Conservation (phyloP, 2,888 invertebrate genomes). For the Drosophila ezoana region DNA sequence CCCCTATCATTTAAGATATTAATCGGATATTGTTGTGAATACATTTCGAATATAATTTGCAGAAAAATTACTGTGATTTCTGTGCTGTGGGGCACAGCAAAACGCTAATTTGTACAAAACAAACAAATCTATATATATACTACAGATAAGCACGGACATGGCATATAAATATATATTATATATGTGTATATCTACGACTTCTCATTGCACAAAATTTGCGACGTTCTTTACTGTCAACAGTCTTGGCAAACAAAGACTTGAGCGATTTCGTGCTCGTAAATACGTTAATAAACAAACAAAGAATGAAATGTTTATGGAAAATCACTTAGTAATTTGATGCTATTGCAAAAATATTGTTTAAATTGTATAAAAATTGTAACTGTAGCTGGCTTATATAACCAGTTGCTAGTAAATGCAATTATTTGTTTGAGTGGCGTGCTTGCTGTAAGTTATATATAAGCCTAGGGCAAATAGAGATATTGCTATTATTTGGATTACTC, state of each 20-base stretch:
- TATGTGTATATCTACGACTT: slow-evolving; percentile 11
- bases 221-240: slow-evolving; percentile 37
- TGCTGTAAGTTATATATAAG: not conserved
- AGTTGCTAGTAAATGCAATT: not conserved
- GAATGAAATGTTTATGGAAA: slow-evolving; percentile 14
- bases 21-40: slow-evolving; percentile 17
- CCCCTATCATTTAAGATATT: slow-evolving; percentile 14
- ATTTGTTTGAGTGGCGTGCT: slow-evolving; percentile 12
- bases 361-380: not conserved
- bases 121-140: slow-evolving; percentile 11
- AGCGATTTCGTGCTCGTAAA: slow-evolving; percentile 36
- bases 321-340: not conserved
- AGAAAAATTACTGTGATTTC: slow-evolving; percentile 3
- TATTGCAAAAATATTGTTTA: not conserved
- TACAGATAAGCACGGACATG: slow-evolving; percentile 45
- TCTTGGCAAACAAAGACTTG: slow-evolving; percentile 43
- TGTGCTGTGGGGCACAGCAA: slow-evolving; percentile 11
- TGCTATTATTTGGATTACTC: slow-evolving; percentile 11
- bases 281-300: slow-evolving; percentile 58
- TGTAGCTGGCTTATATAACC: not conserved
- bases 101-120: slow-evolving; percentile 54
- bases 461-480: slow-evolving; percentile 8
- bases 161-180: slow-evolving; percentile 1
- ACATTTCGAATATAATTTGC: not conserved
- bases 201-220: slow-evolving; percentile 28